phyloP scores from a whole-genome alignment of 2,888 invertebrate genomes.

The Caenorhabditis afra region DNA sequence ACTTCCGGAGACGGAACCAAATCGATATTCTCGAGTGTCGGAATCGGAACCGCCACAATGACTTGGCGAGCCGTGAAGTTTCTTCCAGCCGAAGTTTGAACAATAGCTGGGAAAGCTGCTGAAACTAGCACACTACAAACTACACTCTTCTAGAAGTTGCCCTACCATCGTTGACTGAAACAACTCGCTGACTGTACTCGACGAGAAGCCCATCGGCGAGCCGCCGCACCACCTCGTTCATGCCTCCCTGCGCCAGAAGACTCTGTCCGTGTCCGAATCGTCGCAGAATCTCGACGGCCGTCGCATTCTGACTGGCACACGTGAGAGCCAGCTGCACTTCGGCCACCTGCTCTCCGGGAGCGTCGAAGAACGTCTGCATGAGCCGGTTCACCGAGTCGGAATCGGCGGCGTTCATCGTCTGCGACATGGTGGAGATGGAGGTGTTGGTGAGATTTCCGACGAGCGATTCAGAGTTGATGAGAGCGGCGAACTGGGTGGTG shows the following conservation, averaged over 20 bases:
- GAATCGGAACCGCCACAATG: conserved; percentile 68
- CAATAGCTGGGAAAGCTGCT: conserved; percentile 55
- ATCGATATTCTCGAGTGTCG: conserved; percentile 60
- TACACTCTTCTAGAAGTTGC: not conserved
- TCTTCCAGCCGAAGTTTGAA: conserved; percentile 47
- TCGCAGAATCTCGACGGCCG: conserved; percentile 56
- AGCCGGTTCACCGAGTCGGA: conserved; percentile 63
- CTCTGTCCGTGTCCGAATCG: conserved; percentile 64
- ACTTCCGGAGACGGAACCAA: conserved; percentile 62
- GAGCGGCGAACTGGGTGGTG: conserved; percentile 27
- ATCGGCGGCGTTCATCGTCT: conserved; percentile 29
- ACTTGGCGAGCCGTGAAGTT: conserved; percentile 62
- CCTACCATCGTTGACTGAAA: conserved; percentile 59
- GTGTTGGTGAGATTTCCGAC: conserved; percentile 35
- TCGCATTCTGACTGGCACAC: conserved; percentile 65
- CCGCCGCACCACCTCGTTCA: conserved; percentile 60
- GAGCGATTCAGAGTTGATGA: conserved; percentile 19
- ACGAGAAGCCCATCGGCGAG: conserved; percentile 63
- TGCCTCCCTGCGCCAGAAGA: conserved; percentile 60
- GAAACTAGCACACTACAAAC: not conserved
- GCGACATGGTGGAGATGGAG: conserved; percentile 44
- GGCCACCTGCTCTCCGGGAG: conserved; percentile 66
- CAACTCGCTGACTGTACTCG: conserved; percentile 60
- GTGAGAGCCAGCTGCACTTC: conserved; percentile 66
- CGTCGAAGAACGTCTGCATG: conserved; percentile 71